Evolutionary conservation across 2,888 invertebrate species (phyloP).

Genomic region (Bhutanitis thaidina): DNA sequence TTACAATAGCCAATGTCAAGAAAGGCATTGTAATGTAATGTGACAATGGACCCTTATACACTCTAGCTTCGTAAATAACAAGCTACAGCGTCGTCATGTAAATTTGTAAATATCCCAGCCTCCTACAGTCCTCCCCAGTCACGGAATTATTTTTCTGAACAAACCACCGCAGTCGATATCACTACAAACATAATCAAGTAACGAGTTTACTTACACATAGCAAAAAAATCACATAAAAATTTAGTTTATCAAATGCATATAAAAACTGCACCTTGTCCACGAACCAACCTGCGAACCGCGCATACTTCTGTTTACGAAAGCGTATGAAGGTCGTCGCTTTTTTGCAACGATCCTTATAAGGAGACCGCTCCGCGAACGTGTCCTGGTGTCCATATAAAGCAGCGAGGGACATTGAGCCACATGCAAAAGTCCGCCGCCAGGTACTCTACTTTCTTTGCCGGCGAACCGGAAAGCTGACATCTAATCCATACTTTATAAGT

Average conservation of each 20-base stretch:
- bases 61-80: not conserved
- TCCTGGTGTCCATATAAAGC: constrained; percentile 11
- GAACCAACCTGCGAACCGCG: not conserved
- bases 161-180: no score
- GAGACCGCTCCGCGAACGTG: constrained; percentile 14
- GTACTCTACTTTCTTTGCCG: constrained; percentile 10
- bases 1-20: constrained; percentile 8
- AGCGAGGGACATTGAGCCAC: not conserved
- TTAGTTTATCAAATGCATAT: no score
- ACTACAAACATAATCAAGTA: no score
- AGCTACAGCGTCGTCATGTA: not conserved
- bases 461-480: constrained; percentile 2
- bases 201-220: no score
- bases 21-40: not conserved
- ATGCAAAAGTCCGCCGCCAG: not conserved
- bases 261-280: not conserved
- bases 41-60: constrained; percentile 1
- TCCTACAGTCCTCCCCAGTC: no score
- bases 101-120: not conserved
- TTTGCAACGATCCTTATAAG: constrained; percentile 25
- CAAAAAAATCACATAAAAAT: no score
- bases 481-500: constrained; percentile 1
- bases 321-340: constrained; percentile 27
- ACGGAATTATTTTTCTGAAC: no score
- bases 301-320: constrained; percentile 27